Percentiles rank a stretch among this genome's conserved stretches.
These are phyloP conservation scores for Sitophilus oryzae DNA, from an alignment of 1,140 invertebrate genomes.

Conservation along the genomic window DNA sequence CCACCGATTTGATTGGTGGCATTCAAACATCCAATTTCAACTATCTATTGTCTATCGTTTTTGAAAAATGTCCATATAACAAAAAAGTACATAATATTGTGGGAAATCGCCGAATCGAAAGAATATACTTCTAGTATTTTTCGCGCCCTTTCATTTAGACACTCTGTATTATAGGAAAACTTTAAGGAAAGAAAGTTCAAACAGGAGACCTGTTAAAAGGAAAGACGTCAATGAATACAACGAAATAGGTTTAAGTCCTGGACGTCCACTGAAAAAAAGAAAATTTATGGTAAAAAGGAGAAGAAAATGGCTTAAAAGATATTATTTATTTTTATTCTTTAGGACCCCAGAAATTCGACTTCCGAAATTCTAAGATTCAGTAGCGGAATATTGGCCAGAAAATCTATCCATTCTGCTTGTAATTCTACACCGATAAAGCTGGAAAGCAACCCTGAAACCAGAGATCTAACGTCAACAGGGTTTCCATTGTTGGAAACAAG, in stretches of 20 bases:
- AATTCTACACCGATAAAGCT: conserved; percentile 22
- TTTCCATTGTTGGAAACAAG: conserved; percentile 16
- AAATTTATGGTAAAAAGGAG: conserved; percentile 20
- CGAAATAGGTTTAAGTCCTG: conserved; percentile 39
- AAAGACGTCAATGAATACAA: conserved; percentile 43
- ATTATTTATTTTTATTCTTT: no score
- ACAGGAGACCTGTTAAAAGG: conserved; percentile 51
- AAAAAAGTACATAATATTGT: no score
- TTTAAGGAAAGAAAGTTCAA: conserved; percentile 55
- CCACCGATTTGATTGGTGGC: no score
- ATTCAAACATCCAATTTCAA: no score
- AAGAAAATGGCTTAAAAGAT: no score
- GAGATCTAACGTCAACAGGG: neutral
- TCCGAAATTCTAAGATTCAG: neutral
- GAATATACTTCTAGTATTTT: no score
- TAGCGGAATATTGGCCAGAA: conserved; percentile 3
- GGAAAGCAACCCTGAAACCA: conserved; percentile 20
- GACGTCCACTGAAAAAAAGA: conserved; percentile 34
- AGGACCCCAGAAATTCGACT: neutral
- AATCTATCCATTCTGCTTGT: conserved; percentile 14
- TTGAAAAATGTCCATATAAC: no score
- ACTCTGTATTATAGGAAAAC: conserved; percentile 47
- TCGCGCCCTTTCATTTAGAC: no score
- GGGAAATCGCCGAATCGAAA: no score
- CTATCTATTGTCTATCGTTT: no score